These are phyloP conservation scores for Melanogrammus aeglefinus DNA, from an alignment of 2,797 vertebrate species.

Conservation along the genomic window DNA sequence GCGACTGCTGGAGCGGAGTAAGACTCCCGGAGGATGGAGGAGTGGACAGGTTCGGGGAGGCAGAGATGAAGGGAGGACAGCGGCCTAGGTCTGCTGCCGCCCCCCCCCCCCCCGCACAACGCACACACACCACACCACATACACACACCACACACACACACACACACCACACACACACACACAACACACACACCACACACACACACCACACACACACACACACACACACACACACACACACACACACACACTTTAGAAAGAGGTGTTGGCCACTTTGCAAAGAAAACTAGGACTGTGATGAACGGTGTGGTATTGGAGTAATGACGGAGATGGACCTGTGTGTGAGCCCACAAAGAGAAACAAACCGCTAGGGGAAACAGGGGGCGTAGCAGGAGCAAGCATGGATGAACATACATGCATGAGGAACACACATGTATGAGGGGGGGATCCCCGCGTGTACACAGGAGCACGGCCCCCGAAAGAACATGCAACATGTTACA, in stretches of 20 bases:
- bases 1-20: slow-evolving; percentile 36
- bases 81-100: too few species aligned
- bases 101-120: too few species aligned
- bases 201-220: slow-evolving; percentile 1
- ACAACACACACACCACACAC: not conserved
- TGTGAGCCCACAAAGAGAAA: too few species aligned
- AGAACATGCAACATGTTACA: not conserved
- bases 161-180: not conserved
- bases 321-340: too few species aligned
- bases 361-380: too few species aligned
- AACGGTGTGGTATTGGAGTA: too few species aligned
- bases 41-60: not conserved
- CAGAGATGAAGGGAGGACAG: not conserved
- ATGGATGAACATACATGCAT: not conserved
- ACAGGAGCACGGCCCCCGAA: not conserved
- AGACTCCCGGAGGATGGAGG: slow-evolving; percentile 16
- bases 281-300: too few species aligned
- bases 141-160: not conserved
- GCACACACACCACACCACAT: too few species aligned
- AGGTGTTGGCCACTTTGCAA: too few species aligned
- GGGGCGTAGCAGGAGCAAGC: too few species aligned
- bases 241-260: not conserved
- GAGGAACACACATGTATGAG: not conserved
- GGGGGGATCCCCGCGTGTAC: not conserved
- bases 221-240: not conserved